Conservation (phyloP, 2,113 vertebrate species). For the Perca schrenkii region DNA sequence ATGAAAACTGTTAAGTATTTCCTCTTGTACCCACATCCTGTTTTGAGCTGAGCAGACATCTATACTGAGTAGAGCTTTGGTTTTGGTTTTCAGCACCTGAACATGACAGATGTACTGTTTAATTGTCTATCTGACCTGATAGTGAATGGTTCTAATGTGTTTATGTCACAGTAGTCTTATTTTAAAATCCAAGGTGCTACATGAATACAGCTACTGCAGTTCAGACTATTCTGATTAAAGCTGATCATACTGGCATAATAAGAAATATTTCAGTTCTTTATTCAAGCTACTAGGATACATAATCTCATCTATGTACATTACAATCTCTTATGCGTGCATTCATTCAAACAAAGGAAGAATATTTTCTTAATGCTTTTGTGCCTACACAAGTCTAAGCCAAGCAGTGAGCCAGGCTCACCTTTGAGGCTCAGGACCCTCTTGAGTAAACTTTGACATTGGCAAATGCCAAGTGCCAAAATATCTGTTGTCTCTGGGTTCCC, state of each 20-base stretch:
- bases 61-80: constrained; percentile 24
- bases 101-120: neutral
- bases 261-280: neutral
- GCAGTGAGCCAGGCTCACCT: constrained; percentile 1
- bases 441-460: constrained; percentile 11
- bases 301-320: constrained; percentile 1
- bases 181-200: constrained; percentile 17
- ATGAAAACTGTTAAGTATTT: constrained; percentile 65
- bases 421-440: neutral
- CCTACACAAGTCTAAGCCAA: constrained; percentile 3
- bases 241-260: constrained; percentile 12
- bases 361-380: constrained; percentile 69
- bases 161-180: constrained; percentile 1
- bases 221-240: constrained; percentile 40
- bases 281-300: constrained; percentile 43
- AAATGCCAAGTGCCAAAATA: constrained; percentile 12
- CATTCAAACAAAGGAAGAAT: constrained; percentile 16
- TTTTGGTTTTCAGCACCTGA: constrained; percentile 57
- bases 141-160: neutral
- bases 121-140: neutral
- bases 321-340: constrained; percentile 30
- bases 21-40: constrained; percentile 82
- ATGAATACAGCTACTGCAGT: constrained; percentile 9
- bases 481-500: constrained; percentile 17
- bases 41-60: constrained; percentile 70